Evolutionary conservation across 2,113 vertebrate species (phyloP).

Genomic region (Noctilio leporinus): DNA sequence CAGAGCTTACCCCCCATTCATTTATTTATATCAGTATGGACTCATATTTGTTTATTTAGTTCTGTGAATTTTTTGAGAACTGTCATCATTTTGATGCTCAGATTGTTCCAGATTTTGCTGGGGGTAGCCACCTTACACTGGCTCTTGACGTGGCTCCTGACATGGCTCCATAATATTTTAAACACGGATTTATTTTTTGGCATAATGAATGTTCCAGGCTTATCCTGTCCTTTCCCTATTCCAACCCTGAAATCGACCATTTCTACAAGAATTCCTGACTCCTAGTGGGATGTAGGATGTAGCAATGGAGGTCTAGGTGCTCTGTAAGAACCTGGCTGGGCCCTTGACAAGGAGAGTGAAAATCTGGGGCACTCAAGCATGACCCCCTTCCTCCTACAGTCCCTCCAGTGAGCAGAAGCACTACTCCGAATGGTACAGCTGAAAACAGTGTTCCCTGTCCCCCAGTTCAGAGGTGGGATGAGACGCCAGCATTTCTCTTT

Average conservation of each 20-base stretch:
- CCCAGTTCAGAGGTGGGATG: neutral
- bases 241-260: neutral
- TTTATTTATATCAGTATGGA: neutral
- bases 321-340: neutral
- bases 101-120: neutral
- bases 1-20: neutral
- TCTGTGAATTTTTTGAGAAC: neutral
- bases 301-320: neutral
- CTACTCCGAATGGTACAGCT: neutral
- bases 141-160: neutral
- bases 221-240: neutral
- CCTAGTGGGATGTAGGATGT: accelerated
- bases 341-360: neutral
- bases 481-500: neutral
- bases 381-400: neutral
- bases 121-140: neutral
- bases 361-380: neutral
- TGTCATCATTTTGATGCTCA: neutral
- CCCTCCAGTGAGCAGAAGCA: too few relatives aligned
- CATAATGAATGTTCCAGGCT: neutral
- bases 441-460: neutral
- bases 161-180: neutral
- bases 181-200: neutral
- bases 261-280: neutral
- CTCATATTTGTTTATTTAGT: neutral